phyloP scores from a whole-genome alignment of 1,140 invertebrate genomes.

The Pseudomyrmex pallidus region DNA sequence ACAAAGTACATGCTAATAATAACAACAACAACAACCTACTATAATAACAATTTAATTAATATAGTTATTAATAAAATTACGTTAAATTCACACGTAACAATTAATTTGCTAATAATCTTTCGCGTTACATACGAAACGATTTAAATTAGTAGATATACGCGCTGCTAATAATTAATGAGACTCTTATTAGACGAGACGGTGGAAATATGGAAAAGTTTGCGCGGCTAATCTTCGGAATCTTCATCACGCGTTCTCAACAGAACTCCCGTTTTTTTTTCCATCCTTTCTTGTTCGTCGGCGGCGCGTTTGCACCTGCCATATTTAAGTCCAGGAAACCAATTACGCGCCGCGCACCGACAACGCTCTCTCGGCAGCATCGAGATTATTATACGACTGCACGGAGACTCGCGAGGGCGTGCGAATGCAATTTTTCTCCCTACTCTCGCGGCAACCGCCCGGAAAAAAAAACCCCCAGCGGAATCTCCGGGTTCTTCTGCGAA shows the following conservation, averaged over 20 bases:
- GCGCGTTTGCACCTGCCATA: background rate
- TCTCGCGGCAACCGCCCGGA: background rate
- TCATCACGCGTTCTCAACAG: conserved; percentile 9
- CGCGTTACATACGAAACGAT: too few relatives aligned
- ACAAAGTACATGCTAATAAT: too few relatives aligned
- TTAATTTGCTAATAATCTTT: too few relatives aligned
- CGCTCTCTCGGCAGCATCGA: background rate
- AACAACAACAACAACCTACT: too few relatives aligned
- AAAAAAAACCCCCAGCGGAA: background rate
- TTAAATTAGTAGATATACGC: too few relatives aligned
- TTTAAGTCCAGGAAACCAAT: conserved; percentile 45
- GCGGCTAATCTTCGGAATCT: background rate
- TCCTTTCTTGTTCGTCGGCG: conserved; percentile 2
- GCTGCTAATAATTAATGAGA: background rate
- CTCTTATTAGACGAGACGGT: background rate
- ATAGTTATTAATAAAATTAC: too few relatives aligned
- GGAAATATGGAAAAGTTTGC: background rate
- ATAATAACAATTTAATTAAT: too few relatives aligned
- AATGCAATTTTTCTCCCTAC: conserved; percentile 9
- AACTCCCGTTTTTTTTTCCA: conserved; percentile 11
- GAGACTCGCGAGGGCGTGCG: background rate
- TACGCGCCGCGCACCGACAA: conserved; percentile 5
- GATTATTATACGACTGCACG: conserved; percentile 16
- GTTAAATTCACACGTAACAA: too few relatives aligned
- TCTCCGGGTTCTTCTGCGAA: background rate